A percentile compares a stretch with the other conserved stretches of the same genome.
phyloP scores from a whole-genome alignment of 92 coral and sea anemone genomes.

The Parazoanthus darwini region DNA sequence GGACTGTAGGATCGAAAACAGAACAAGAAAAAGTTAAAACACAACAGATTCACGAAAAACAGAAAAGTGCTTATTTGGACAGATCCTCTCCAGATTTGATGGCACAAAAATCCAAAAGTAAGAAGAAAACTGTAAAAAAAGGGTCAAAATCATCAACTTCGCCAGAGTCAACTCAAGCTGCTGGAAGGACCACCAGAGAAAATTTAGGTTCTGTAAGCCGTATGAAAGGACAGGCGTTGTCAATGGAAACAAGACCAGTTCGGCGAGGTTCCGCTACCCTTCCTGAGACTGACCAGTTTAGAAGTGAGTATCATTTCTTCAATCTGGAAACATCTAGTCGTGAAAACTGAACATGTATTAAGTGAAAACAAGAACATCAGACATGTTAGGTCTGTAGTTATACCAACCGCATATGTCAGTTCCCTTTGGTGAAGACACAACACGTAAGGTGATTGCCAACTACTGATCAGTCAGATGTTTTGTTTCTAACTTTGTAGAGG shows the following conservation, averaged over 20 bases:
- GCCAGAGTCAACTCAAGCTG: background rate
- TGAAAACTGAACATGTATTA: background rate
- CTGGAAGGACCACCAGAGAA: background rate
- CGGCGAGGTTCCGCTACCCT: background rate
- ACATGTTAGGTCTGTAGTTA: background rate
- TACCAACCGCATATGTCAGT: background rate
- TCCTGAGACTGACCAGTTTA: background rate
- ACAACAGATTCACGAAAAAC: background rate
- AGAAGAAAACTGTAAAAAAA: background rate
- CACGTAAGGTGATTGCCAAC: too few species aligned
- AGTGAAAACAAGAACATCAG: background rate
- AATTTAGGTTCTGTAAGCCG: background rate
- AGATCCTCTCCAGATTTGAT: background rate
- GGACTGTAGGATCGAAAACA: background rate
- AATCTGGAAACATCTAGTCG: background rate
- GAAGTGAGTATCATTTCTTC: constrained; percentile 7
- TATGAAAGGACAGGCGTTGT: background rate
- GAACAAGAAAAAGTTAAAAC: background rate
- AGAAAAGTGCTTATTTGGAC: background rate
- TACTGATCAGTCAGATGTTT: too few species aligned
- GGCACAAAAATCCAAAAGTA: constrained; percentile 9
- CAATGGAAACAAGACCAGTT: background rate
- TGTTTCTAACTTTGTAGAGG: too few species aligned
- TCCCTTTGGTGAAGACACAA: too few species aligned
- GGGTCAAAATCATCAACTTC: constrained; percentile 19